Percentiles rank a stretch among this genome's conserved stretches.
Conservation (phyloP, 2,888 invertebrate species). For the Drosophila multiciliata region DNA sequence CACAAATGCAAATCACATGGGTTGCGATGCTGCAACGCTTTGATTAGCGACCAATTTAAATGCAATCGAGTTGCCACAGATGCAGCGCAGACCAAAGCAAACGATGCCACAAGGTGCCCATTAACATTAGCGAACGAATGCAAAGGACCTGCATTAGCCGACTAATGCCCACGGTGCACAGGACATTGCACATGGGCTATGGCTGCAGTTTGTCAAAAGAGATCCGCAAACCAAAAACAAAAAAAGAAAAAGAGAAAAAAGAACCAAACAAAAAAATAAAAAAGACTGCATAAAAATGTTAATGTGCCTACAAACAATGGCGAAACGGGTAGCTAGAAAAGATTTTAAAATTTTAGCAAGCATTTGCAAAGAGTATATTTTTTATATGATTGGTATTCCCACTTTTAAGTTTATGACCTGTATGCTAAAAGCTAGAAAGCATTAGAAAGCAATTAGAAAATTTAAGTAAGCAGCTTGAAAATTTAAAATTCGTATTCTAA, state of each 20-base stretch:
- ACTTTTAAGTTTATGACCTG: background rate
- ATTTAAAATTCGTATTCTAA: background rate
- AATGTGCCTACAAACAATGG: conserved; percentile 64
- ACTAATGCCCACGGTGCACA: conserved; percentile 55
- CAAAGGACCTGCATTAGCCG: conserved; percentile 32
- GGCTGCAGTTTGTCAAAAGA: conserved; percentile 73
- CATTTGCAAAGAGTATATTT: too few species aligned
- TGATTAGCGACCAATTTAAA: conserved; percentile 77
- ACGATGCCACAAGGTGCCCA: conserved; percentile 31
- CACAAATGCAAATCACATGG: conserved; percentile 67
- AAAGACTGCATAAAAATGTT: conserved; percentile 65
- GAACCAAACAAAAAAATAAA: conserved; percentile 20
- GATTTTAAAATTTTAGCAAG: background rate
- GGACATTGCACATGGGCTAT: conserved; percentile 54
- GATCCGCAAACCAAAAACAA: conserved; percentile 41
- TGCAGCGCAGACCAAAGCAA: conserved; percentile 19
- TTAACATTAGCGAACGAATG: conserved; percentile 40
- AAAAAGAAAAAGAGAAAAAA: conserved; percentile 14
- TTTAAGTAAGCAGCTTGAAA: background rate
- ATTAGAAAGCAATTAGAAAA: background rate
- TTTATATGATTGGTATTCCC: background rate
- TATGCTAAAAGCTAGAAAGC: background rate
- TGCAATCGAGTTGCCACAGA: conserved; percentile 63
- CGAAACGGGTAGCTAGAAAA: conserved; percentile 35
- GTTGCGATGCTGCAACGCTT: conserved; percentile 41